Evolutionary conservation across 2,113 vertebrate species (phyloP).

Genomic region (Petroica traversi): DNA sequence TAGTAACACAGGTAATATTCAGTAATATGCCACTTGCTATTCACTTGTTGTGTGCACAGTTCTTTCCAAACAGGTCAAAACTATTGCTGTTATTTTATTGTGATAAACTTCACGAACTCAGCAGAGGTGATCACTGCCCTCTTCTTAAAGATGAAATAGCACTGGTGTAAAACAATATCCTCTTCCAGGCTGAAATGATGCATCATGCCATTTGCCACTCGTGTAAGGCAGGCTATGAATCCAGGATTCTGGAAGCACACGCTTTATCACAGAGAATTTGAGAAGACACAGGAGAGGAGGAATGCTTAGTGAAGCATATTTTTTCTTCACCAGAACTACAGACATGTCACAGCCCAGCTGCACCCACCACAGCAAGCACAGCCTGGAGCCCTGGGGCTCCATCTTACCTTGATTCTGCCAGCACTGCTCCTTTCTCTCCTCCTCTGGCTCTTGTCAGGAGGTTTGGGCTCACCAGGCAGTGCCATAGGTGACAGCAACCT

Average conservation of each 20-base stretch:
- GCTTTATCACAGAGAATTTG: background rate
- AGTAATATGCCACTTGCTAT: background rate
- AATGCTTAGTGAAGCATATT: background rate
- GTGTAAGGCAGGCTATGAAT: background rate
- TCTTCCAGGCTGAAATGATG: background rate
- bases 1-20: background rate
- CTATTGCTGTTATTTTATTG: background rate
- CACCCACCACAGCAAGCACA: rapidly evolving
- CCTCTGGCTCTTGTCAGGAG: background rate
- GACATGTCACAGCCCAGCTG: rapidly evolving
- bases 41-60: background rate
- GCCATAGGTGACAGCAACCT: background rate
- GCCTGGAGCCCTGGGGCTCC: background rate
- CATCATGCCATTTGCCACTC: background rate
- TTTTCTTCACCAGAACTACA: background rate
- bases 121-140: background rate
- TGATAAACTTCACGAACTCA: background rate
- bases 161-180: background rate
- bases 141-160: background rate
- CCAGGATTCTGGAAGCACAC: background rate
- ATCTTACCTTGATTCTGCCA: background rate
- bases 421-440: background rate
- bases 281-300: background rate
- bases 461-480: background rate
- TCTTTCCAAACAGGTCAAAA: background rate